Evolutionary conservation across 1,140 invertebrate genomes (phyloP).

Genomic region (Glomeris maerens): DNA sequence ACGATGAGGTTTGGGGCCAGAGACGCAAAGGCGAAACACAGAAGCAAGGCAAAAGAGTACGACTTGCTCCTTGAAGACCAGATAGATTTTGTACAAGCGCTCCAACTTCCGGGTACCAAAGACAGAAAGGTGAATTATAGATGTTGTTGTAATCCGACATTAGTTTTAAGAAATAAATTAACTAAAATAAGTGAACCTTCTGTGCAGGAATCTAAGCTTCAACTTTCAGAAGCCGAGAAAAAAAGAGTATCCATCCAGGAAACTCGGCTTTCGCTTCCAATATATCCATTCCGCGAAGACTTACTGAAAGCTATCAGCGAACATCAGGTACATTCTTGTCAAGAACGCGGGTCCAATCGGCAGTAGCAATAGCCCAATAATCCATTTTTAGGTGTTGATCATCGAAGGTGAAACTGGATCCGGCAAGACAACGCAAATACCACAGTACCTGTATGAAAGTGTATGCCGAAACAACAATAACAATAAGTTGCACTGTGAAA

Average conservation of each 20-base stretch:
- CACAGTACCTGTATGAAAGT: conserved; percentile 88
- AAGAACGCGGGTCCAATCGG: background rate
- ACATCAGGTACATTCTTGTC: conserved; percentile 53
- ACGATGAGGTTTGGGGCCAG: conserved; percentile 84
- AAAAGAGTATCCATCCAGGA: conserved; percentile 77
- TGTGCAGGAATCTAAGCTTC: conserved; percentile 30
- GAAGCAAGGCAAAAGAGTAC: conserved; percentile 47
- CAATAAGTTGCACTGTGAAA: conserved; percentile 16
- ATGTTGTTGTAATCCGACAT: background rate
- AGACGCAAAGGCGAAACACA: conserved; percentile 47
- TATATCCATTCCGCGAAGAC: conserved; percentile 82
- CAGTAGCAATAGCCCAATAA: background rate
- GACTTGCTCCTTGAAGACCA: conserved; percentile 88
- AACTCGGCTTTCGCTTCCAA: conserved; percentile 81
- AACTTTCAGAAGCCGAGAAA: conserved; percentile 50
- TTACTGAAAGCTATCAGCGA: conserved; percentile 72
- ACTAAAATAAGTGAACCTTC: background rate
- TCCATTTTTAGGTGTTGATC: conserved; percentile 53
- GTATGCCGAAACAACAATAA: too few relatives aligned
- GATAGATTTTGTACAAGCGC: conserved; percentile 92
- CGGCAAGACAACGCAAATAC: conserved; percentile 97
- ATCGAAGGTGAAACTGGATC: conserved; percentile 97
- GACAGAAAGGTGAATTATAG: conserved; percentile 24
- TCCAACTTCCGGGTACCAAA: conserved; percentile 71
- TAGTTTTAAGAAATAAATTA: background rate